Percentiles rank a stretch among this genome's conserved stretches.
Conservation (phyloP, 2,888 invertebrate species). For the Ormyrus thymus region DNA sequence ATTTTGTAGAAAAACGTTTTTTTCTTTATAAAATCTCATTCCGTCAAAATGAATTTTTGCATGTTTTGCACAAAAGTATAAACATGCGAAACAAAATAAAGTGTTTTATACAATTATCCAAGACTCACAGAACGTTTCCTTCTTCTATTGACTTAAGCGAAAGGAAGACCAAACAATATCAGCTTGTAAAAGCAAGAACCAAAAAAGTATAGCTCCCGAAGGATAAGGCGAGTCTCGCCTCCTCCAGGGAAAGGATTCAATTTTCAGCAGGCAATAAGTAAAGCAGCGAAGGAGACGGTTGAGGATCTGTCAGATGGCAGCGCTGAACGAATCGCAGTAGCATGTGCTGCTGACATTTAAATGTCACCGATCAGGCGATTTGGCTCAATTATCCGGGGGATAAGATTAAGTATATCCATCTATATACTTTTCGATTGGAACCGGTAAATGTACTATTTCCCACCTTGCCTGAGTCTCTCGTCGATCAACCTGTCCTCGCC, state of each 20-base stretch:
- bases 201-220: not conserved
- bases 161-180: conserved; percentile 26
- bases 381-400: conserved; percentile 47
- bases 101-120: no score
- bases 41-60: no score
- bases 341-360: conserved; percentile 51
- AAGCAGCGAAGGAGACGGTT: conserved; percentile 1
- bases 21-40: no score
- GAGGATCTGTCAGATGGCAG: conserved; percentile 30
- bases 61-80: no score
- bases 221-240: not conserved
- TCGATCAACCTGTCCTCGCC: conserved; percentile 58
- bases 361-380: conserved; percentile 35
- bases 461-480: conserved; percentile 28
- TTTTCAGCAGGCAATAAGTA: conserved; percentile 50
- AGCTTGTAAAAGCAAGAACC: no score
- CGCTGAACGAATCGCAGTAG: conserved; percentile 45
- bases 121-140: no score
- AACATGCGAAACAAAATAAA: no score
- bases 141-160: no score
- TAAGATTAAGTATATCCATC: conserved; percentile 60
- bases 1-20: no score
- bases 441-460: conserved; percentile 58
- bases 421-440: conserved; percentile 59
- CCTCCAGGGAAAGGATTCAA: conserved; percentile 36